A percentile compares a stretch with the other conserved stretches of the same genome.
phyloP scores from a whole-genome alignment of 2,797 vertebrate species.

The Craterocephalus amniculus region DNA sequence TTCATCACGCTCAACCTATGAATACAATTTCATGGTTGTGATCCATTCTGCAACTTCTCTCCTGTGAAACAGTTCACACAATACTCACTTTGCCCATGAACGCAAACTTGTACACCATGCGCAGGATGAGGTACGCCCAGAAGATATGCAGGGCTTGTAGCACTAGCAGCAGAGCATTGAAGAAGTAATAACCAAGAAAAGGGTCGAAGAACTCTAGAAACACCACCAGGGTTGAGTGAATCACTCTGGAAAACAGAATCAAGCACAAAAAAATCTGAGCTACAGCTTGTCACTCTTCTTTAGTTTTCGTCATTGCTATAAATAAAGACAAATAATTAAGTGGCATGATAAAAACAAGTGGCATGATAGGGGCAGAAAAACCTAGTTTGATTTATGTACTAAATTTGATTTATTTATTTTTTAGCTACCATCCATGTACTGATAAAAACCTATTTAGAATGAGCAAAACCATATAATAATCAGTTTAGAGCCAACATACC shows the following conservation, averaged over 20 bases:
- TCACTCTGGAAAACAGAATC: conserved; percentile 78
- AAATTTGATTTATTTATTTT: background rate
- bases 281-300: background rate
- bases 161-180: conserved; percentile 86
- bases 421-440: background rate
- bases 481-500: conserved; percentile 64
- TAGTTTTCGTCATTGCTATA: too few species aligned
- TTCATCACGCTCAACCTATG: conserved; percentile 89
- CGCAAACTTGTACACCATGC: conserved; percentile 90
- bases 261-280: background rate
- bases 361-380: background rate
- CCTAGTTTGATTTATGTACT: background rate
- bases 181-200: conserved; percentile 93
- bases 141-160: conserved; percentile 92
- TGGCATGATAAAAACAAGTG: too few species aligned
- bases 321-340: too few species aligned
- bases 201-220: conserved; percentile 83
- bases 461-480: background rate
- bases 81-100: conserved; percentile 86
- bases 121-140: conserved; percentile 93
- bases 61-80: background rate
- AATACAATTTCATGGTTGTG: background rate
- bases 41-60: background rate
- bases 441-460: background rate
- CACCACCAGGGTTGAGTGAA: conserved; percentile 87